Percentiles rank a stretch among this genome's conserved stretches.
Evolutionary conservation across 2,888 invertebrate genomes (phyloP).

Genomic region (Acanthopleura granulata): DNA sequence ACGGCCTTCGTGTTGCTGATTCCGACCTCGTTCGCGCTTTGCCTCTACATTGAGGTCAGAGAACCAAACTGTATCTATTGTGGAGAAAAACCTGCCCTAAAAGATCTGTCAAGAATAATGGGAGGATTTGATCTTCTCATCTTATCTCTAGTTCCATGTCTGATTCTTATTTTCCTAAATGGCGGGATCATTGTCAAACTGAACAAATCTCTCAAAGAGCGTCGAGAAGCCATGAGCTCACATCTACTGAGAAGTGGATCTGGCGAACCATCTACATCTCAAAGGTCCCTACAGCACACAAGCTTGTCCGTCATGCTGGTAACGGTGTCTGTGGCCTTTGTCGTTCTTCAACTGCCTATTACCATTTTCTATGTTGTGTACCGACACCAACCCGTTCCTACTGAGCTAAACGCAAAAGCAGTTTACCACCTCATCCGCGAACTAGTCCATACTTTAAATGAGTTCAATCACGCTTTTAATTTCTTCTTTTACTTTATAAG

Average conservation of each 20-base stretch:
- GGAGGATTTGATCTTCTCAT: neutral
- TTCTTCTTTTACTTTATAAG: constrained; percentile 3
- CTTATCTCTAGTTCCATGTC: neutral
- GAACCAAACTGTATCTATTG: neutral
- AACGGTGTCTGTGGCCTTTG: constrained; percentile 2
- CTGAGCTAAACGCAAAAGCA: neutral
- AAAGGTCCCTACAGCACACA: neutral
- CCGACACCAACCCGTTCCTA: neutral
- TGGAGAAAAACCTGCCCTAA: neutral
- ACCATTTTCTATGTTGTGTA: neutral
- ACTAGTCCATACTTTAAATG: constrained; percentile 1
- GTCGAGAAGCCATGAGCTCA: neutral
- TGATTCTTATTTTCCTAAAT: neutral
- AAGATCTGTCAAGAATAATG: neutral
- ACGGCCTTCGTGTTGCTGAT: neutral
- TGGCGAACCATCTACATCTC: neutral
- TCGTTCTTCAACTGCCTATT: neutral
- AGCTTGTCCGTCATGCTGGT: neutral
- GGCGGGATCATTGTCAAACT: neutral
- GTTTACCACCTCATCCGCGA: neutral
- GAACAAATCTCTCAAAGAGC: neutral
- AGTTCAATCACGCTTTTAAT: constrained; percentile 11
- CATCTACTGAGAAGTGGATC: neutral
- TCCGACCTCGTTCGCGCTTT: neutral
- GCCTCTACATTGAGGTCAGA: neutral